Base-by-base conservation (phyloP, 2,797 vertebrate species). In the Arctocebus calabarensis region DNA sequence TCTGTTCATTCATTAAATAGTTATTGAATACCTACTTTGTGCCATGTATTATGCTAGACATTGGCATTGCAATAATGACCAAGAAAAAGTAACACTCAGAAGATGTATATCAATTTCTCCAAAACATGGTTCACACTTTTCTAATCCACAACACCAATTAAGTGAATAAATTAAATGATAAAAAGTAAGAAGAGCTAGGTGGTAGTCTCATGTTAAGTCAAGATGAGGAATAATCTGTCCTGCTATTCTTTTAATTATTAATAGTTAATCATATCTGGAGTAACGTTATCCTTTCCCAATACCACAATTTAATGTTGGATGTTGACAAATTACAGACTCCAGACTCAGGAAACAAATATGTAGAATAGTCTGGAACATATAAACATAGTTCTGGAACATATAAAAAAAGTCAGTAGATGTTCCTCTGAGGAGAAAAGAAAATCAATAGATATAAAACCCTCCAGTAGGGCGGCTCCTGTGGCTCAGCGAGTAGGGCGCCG, bases 101-200 rank as follows among this genome's bases (percentile, higher is more conserved):
- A 84, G 17, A 57, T 91, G 91, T 94, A 83, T 40, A 11, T 23
- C 45, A 17, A 52, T 7, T 73, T 94, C 57, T 62, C 13, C 77
- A 78, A 94, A 88, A 87, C 20, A 4, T 55, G 27, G 9, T 37
- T 84, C 19, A 66, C 19, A 23, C 1, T 87, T 95, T 91, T 77
- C 84, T 91, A 89, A 87, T 57, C 20, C 16, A 71, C 73, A 20
- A 45, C 0, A 34, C 7, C 17, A 91, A 90, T 81, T 81, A 83
- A 73, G n/a, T 37, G 19, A 92, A 90, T 82, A 83, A 55, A 91
- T 84, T 43, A 82, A 84, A 71, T 73, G 52, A 25, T 62, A 40
- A 94, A 85, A 62, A 82, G 8, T 25, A 59, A 79, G 32, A 90
- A 92, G 25, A 92, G 2, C 13, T 70, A 52, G 7, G 7, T 37